These are phyloP conservation scores for Drosophila yakuba DNA, from an alignment of 1,140 invertebrate species.

Conservation along the genomic window DNA sequence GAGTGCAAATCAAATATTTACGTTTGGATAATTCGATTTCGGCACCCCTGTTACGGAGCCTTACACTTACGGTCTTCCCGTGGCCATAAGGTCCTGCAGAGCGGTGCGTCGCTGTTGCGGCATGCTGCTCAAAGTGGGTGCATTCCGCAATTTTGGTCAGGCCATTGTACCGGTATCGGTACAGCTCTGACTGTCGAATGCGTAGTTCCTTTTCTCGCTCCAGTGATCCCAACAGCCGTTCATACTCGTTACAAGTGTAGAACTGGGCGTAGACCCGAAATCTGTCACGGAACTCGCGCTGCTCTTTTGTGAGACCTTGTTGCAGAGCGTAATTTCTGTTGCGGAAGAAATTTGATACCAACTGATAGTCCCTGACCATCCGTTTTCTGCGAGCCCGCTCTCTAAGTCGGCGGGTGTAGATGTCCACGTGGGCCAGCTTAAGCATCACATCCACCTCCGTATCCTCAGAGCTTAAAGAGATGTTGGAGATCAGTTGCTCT, in stretches of 20 bases:
- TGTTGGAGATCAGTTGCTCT: slow-evolving; percentile 93
- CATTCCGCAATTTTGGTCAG: slow-evolving; percentile 92
- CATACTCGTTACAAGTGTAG: slow-evolving; percentile 93
- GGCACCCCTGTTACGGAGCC: slow-evolving; percentile 3
- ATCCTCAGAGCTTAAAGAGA: slow-evolving; percentile 92
- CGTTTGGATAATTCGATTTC: slow-evolving; percentile 18
- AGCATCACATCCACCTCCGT: slow-evolving; percentile 94
- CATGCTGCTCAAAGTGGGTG: slow-evolving; percentile 92
- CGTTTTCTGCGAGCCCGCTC: slow-evolving; percentile 95
- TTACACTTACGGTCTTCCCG: slow-evolving; percentile 83
- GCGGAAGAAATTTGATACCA: slow-evolving; percentile 92
- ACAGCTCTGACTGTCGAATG: slow-evolving; percentile 92
- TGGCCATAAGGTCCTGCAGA: slow-evolving; percentile 81
- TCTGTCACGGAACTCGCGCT: slow-evolving; percentile 91
- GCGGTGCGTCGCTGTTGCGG: slow-evolving; percentile 85
- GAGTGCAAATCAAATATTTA: background rate
- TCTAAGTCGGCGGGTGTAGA: slow-evolving; percentile 93
- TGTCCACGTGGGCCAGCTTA: slow-evolving; percentile 90
- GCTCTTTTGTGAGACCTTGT: slow-evolving; percentile 84
- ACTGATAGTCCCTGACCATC: slow-evolving; percentile 93
- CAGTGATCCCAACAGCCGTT: slow-evolving; percentile 90
- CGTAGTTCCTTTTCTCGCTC: slow-evolving; percentile 93
- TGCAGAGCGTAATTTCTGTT: slow-evolving; percentile 77
- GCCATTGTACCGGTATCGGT: slow-evolving; percentile 92
- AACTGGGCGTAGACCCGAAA: slow-evolving; percentile 95